Percentiles rank a stretch among this genome's conserved stretches.
These are phyloP conservation scores for Rhagophthalmus giganteus DNA, from an alignment of 2,888 invertebrate species.

Conservation along the genomic window DNA sequence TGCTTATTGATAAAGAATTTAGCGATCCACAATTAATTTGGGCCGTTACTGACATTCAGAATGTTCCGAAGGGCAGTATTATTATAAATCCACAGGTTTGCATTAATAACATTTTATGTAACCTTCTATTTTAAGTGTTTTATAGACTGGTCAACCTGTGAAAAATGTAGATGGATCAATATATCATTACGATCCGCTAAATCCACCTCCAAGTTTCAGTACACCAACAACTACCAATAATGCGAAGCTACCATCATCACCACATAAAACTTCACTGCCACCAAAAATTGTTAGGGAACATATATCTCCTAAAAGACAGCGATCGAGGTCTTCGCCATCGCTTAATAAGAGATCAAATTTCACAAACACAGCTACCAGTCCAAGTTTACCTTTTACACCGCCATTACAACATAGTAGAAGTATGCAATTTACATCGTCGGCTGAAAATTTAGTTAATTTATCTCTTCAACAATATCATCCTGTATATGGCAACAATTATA, in stretches of 20 bases:
- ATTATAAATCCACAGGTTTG: constrained; percentile 81
- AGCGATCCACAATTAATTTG: constrained; percentile 67
- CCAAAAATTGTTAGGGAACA: constrained; percentile 31
- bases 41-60: constrained; percentile 84
- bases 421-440: constrained; percentile 32
- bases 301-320: constrained; percentile 42
- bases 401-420: constrained; percentile 37
- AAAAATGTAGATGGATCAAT: constrained; percentile 76
- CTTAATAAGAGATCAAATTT: constrained; percentile 42
- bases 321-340: constrained; percentile 41
- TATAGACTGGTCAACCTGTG: constrained; percentile 72
- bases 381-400: constrained; percentile 51
- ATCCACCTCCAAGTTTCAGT: constrained; percentile 60
- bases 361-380: constrained; percentile 52
- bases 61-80: constrained; percentile 84
- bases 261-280: constrained; percentile 38
- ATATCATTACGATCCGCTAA: constrained; percentile 76
- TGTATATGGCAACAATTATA: constrained; percentile 35
- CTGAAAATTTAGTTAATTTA: constrained; percentile 32
- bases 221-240: constrained; percentile 19
- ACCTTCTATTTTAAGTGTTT: constrained; percentile 26
- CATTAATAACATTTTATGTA: too few species aligned
- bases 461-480: constrained; percentile 37
- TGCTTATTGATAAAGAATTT: constrained; percentile 40
- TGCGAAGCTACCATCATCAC: constrained; percentile 38